Base-by-base conservation (phyloP, 2,888 invertebrate genomes). In the Strigamia transsilvanica region DNA sequence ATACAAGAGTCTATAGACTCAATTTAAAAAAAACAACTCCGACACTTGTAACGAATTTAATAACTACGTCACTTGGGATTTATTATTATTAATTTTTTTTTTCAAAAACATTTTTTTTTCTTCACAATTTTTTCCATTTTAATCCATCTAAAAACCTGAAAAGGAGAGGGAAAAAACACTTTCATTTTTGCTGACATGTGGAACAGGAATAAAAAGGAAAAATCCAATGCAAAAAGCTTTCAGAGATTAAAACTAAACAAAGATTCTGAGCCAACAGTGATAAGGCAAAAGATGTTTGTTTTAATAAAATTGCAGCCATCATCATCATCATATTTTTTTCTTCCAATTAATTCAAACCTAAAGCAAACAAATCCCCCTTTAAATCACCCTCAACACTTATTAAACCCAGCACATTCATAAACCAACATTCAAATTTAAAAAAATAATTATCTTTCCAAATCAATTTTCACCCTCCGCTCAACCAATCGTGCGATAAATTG, bases 261-360 rank as follows among this genome's bases (percentile, higher is more conserved):
- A 56, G 56, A 56, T 56, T 56, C 56, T 56, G 56, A 56, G 56
- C 56, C 56, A 56, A 56, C 56, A 56, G 56, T 56, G 56, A 56
- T 56, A 56, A 56, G 56, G 56, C 56, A 18, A 56, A 56, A 56
- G 56, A 56, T 56, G 56, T 56, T 56, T 56, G 56, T 56, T 56
- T 56, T 56, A 56, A 56, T 56, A 56, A 56, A 56, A 56, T 56
- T 56, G 56, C 56, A 56, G 18, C 56, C 56, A 21, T 56, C 56
- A 56, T 56, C 56, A 56, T 46, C 46, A n/a, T 46, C 46, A 46
- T 5, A 56, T n/a, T 56, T 56, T n/a, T 56, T 56, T 56, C 56
- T 18, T 56, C 56, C 21, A 56, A 56, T 56, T 56, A 56, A 56
- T 56, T 56, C 56, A n/a, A 18, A 56, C 56, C 56, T 56, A 56